phyloP scores from a whole-genome alignment of 2,888 invertebrate genomes.

The Lasioglossum vierecki region DNA sequence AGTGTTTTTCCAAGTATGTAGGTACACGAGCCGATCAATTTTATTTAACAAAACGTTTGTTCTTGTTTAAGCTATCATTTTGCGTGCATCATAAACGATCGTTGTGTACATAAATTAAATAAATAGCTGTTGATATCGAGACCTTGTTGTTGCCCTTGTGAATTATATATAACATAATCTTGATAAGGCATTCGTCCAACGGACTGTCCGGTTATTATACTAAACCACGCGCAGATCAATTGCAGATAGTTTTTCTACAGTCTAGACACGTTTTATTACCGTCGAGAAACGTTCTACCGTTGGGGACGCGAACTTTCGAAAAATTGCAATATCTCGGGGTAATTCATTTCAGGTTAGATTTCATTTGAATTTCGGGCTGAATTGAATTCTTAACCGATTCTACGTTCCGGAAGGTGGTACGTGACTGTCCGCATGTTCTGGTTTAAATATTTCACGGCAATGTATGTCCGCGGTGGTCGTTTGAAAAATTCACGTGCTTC shows the following conservation, averaged over 20 bases:
- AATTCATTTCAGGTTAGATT: constrained; percentile 1
- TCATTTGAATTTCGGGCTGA: neutral
- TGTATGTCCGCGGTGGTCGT: neutral
- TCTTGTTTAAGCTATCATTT: neutral
- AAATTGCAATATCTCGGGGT: neutral
- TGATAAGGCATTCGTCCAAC: neutral
- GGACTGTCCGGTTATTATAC: neutral
- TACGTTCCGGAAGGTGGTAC: neutral
- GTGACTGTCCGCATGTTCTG: neutral
- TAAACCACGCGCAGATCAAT: neutral
- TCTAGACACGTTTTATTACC: neutral
- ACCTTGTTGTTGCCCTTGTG: neutral
- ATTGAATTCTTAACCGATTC: constrained; percentile 5
- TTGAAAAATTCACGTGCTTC: neutral
- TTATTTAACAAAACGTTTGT: no score
- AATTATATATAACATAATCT: neutral
- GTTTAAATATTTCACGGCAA: constrained; percentile 13
- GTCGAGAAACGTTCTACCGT: neutral
- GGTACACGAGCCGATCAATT: no score
- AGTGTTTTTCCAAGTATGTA: no score
- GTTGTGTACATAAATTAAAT: neutral
- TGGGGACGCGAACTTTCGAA: no score
- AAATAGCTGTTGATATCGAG: neutral
- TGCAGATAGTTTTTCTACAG: neutral
- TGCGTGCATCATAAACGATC: neutral